Conservation (phyloP, 2,797 vertebrate species). For the Tinamus major region DNA sequence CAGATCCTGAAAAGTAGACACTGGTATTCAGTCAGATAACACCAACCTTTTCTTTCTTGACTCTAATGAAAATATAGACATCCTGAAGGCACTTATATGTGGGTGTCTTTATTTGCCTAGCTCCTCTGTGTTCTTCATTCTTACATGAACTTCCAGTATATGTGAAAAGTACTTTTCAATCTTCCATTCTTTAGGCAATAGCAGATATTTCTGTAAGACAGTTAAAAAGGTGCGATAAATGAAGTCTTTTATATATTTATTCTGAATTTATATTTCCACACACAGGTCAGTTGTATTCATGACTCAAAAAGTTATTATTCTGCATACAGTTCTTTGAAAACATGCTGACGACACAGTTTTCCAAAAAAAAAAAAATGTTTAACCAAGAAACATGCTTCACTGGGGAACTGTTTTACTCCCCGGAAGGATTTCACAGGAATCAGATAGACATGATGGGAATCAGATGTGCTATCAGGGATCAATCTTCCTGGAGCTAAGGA, state of each 20-base stretch:
- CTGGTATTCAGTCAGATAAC: background rate
- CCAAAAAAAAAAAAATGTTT: background rate
- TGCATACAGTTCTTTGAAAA: background rate
- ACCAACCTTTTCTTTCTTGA: background rate
- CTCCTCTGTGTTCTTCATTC: background rate
- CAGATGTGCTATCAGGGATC: background rate
- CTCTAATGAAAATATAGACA: background rate
- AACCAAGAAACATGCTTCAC: background rate
- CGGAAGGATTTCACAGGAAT: background rate
- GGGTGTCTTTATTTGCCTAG: background rate
- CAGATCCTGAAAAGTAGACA: background rate
- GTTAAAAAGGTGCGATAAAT: background rate
- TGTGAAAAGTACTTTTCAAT: background rate
- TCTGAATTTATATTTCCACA: background rate
- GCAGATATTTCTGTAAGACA: background rate
- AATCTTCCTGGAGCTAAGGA: background rate
- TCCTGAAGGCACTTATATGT: background rate
- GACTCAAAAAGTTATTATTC: background rate
- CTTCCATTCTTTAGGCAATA: background rate
- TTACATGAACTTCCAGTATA: background rate
- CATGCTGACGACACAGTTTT: background rate
- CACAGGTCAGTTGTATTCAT: background rate
- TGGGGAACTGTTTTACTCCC: background rate
- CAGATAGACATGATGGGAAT: background rate
- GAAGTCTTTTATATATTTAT: background rate